phyloP scores from a whole-genome alignment of 1,140 invertebrate species.

The Drosophila mojavensis region DNA sequence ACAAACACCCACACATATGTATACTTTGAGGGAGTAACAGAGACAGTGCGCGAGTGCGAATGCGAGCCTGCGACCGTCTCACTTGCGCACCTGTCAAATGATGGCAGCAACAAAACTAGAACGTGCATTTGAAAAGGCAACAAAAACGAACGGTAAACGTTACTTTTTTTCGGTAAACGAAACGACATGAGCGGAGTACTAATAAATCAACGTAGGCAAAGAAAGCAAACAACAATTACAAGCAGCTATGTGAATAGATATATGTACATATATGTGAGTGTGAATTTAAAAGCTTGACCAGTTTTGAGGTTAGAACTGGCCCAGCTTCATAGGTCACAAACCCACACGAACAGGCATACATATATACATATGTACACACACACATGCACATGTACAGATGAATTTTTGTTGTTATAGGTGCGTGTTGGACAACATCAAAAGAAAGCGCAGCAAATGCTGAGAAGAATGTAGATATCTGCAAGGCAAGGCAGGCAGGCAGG shows the following conservation, averaged over 20 bases:
- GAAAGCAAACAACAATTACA: conserved; percentile 51
- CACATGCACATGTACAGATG: conserved; percentile 1
- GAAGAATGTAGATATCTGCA: conserved; percentile 19
- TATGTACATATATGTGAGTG: not conserved
- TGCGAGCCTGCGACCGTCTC: conserved; percentile 33
- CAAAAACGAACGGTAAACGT: conserved; percentile 51
- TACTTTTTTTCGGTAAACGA: conserved; percentile 41
- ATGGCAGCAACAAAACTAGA: conserved; percentile 46
- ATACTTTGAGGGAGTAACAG: not conserved
- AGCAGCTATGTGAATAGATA: conserved; percentile 2
- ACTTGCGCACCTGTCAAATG: conserved; percentile 46
- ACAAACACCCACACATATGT: conserved; percentile 31
- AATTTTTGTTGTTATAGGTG: conserved; percentile 24
- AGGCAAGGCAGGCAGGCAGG: not conserved
- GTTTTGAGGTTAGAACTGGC: conserved; percentile 52
- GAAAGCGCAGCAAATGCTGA: conserved; percentile 40
- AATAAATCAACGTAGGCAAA: conserved; percentile 62
- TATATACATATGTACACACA: not conserved
- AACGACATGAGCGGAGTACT: conserved; percentile 46
- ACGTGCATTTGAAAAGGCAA: conserved; percentile 50
- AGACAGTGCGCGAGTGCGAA: not conserved
- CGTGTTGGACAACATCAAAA: conserved; percentile 29
- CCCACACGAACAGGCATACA: conserved; percentile 5
- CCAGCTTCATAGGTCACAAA: conserved; percentile 49
- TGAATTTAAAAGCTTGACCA: conserved; percentile 28